phyloP scores from a whole-genome alignment of 1,140 invertebrate species.

The Drosophila ficusphila region DNA sequence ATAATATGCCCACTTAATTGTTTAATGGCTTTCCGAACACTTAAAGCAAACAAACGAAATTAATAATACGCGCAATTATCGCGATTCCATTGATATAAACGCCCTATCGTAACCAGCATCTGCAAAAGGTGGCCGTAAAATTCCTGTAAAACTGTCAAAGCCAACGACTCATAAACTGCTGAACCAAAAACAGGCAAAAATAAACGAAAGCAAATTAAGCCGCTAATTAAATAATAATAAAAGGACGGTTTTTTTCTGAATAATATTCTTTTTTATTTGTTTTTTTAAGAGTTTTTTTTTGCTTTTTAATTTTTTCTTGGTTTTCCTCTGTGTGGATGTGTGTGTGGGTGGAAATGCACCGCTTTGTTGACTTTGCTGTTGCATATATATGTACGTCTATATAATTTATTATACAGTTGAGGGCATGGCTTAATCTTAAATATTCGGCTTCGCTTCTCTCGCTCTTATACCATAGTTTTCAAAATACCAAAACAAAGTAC shows the following conservation, averaged over 20 bases:
- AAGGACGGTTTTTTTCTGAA: slow-evolving; percentile 67
- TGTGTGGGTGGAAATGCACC: slow-evolving; percentile 66
- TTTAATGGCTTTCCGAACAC: slow-evolving; percentile 77
- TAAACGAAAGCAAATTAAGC: slow-evolving; percentile 24
- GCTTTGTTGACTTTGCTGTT: slow-evolving; percentile 71
- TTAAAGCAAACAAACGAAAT: slow-evolving; percentile 69
- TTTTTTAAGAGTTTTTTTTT: slow-evolving; percentile 65
- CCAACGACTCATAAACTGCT: slow-evolving; percentile 55
- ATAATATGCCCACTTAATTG: slow-evolving; percentile 73
- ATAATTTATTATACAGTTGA: slow-evolving; percentile 82
- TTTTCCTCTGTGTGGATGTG: slow-evolving; percentile 53
- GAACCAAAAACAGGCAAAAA: slow-evolving; percentile 18
- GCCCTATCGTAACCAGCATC: slow-evolving; percentile 13
- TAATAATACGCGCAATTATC: slow-evolving; percentile 59
- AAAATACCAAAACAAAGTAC: slow-evolving; percentile 72
- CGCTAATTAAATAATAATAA: slow-evolving; percentile 78
- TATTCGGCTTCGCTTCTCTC: slow-evolving; percentile 55
- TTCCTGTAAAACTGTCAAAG: slow-evolving; percentile 68
- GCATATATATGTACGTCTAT: slow-evolving; percentile 43
- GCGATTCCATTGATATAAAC: slow-evolving; percentile 35
- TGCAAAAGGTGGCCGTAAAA: slow-evolving; percentile 33
- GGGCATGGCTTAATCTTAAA: slow-evolving; percentile 79
- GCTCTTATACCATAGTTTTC: slow-evolving; percentile 57
- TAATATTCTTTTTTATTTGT: slow-evolving; percentile 82
- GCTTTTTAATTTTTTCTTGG: slow-evolving; percentile 69